Evolutionary conservation across 2,113 vertebrate species (phyloP), one percentile per base, ranked within the genome.

Genomic region (Cyanoliseus patagonus): DNA sequence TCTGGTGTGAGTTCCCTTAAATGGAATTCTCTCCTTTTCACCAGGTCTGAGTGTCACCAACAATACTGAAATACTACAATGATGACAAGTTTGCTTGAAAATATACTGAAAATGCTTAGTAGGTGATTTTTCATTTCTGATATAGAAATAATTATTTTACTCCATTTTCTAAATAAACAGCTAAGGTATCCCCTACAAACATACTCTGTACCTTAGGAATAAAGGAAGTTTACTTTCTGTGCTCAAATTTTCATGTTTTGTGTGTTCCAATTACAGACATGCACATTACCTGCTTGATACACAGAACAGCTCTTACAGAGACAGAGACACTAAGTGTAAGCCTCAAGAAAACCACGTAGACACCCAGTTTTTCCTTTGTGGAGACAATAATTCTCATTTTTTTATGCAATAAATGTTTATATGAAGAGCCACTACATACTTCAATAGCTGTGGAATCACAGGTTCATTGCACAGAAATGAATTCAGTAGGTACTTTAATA

Each of bases 81-180:
- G 17, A 47, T 46, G 22, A 61, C 18, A 87, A 72, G 27, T 44
- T 86, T 80, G 33, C 28, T 88, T 90, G 61, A 75, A 94, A 75
- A 75, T 64, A 35, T 2, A 64, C 6, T 57, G 44, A 88, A 92
- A 80, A 94, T 57, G 11, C 41, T 63, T 31, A 74, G 46, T 55
- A 73, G 64, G 52, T 86, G 85, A 84, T 91, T 94, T 95, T 92
- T 95, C 86, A 82, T 95, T 95, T 95, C 77, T 78, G 61, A 83
- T 64, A 33, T 8, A 73, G 23, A 63, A 66, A 64, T 51, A 41
- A 69, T 76, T 76, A n/a, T 73, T 91, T 87, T 72, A 81, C 28
- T 78, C 12, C 8, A 7, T 73, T 80, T 92, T 83, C 63, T 66
- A 63, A 93, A 49, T 11, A 83, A 85, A 52, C 24, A 33, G 7